Conservation (phyloP, 2,888 invertebrate genomes). For the Itoplectis maculator region DNA sequence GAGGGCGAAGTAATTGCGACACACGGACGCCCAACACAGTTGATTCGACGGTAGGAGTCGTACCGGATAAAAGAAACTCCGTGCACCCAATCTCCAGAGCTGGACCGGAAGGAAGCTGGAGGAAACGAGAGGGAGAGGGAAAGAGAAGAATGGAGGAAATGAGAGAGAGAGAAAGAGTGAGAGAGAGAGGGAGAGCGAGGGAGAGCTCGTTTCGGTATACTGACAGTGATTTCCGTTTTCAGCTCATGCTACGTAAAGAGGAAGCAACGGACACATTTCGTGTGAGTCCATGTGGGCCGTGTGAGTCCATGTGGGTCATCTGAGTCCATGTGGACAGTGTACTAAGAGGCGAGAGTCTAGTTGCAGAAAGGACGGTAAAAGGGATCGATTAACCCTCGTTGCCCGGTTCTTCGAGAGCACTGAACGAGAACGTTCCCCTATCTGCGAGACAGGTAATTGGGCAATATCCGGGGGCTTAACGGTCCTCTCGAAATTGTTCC, state of each 20-base stretch:
- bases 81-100: constrained; percentile 16
- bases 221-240: constrained; percentile 17
- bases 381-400: constrained; percentile 57
- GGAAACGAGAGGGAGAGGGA: constrained; percentile 12
- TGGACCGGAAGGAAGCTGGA: neutral
- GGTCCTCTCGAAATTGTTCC: constrained; percentile 50
- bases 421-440: constrained; percentile 53
- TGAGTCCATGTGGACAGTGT: neutral
- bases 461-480: constrained; percentile 68
- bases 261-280: neutral
- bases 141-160: constrained; percentile 5
- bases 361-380: constrained; percentile 6
- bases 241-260: neutral
- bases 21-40: neutral
- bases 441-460: constrained; percentile 66
- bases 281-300: neutral
- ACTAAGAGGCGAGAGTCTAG: constrained; percentile 22
- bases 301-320: no score
- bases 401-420: constrained; percentile 56
- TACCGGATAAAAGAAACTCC: neutral
- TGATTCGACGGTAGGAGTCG: neutral
- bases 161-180: constrained; percentile 2
- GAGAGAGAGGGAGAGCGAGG: constrained; percentile 15
- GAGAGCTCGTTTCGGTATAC: constrained; percentile 33
- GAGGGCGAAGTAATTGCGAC: neutral